Base-by-base conservation (phyloP, 2,888 invertebrate genomes). In the Aphodius granarius region DNA sequence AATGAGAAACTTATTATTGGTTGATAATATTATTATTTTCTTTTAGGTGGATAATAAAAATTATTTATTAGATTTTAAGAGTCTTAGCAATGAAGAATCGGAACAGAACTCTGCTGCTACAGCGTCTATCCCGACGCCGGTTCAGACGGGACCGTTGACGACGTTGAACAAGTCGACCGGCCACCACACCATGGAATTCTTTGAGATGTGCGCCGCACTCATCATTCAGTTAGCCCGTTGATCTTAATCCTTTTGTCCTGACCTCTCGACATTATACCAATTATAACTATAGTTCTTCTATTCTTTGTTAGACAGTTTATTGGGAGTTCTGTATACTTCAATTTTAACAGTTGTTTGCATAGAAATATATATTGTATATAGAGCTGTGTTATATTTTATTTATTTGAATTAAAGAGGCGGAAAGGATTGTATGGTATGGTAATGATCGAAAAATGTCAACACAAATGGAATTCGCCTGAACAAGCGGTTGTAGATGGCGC, bases 181-280 rank as follows among this genome's bases (percentile, higher is more conserved):
- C 0, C 98, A 99, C 85, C 97, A 98, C 87, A 99, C 99, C 0
- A 97, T 99, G 96, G 99, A 99, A 89, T 99, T 99, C 89, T 99
- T 99, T 85, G 99, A 99, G 89, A 99, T 99, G 98, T 99, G 99
- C 88, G 98, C 99, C 18, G 96, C 97, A 2, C 91, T 99, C 68
- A 99, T 99, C 82, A 98, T 98, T 78, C 98, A 99, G 82, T 90
- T 99, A 78, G 99, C 99, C 23, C 95, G 98, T 88, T 98, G 91
- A 88, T 73, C 77, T 64, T 63, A 72, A 62, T 18, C 13, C 20
- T 16, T n/a, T 15, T 23, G 19, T 18, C 65, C 19, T n/a, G n/a
- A 65, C 65, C 22, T 68, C 20, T 21, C 22, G 13, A 21, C 21
- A 21, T 68, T 68, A 19, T 19, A 22, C 68, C 20, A 68, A 21